Evolutionary conservation across 2,797 vertebrate genomes (phyloP).

Genomic region (Nannoperca australis): DNA sequence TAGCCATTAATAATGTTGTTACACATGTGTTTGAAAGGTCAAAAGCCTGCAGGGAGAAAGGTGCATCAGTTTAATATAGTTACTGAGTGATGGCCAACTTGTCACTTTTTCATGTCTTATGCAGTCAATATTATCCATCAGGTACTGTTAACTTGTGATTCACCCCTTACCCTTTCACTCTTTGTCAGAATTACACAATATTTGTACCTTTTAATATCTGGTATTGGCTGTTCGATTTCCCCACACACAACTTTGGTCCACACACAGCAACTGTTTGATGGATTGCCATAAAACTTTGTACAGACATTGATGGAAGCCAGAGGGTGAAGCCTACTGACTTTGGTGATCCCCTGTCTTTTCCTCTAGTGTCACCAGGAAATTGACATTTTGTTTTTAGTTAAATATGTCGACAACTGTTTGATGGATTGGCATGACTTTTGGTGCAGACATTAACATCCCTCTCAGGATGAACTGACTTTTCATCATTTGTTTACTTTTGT

Average conservation of each 20-base stretch:
- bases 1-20: slow-evolving; percentile 2
- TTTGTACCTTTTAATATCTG: background rate
- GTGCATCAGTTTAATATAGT: no score
- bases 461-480: background rate
- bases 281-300: background rate
- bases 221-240: no score
- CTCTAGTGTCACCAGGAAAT: background rate
- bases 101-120: background rate
- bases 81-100: background rate
- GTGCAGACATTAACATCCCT: background rate
- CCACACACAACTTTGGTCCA: background rate
- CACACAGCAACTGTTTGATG: background rate
- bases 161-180: no score
- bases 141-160: no score
- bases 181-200: background rate
- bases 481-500: background rate
- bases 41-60: background rate
- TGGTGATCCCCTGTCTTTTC: background rate
- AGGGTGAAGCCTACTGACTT: background rate
- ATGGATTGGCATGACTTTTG: background rate
- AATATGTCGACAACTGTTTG: background rate
- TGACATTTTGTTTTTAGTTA: background rate
- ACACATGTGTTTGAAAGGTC: background rate
- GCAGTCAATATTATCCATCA: no score
- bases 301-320: background rate